A percentile compares a stretch with the other conserved stretches of the same genome.
Evolutionary conservation across 1,140 invertebrate genomes (phyloP).

Genomic region (Orchestia grillus): DNA sequence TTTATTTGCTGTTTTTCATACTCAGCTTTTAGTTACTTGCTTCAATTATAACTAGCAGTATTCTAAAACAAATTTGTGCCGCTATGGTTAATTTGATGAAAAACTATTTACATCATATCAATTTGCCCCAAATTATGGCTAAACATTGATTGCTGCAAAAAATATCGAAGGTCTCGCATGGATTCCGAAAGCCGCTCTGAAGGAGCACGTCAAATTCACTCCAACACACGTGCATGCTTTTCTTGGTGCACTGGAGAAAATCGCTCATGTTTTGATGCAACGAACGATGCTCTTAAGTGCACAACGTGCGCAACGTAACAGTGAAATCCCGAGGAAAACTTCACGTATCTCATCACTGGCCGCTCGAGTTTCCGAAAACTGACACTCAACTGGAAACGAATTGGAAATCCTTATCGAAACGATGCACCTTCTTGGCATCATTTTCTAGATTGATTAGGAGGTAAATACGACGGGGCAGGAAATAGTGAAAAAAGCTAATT

Average conservation of each 20-base stretch:
- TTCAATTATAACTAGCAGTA: no score
- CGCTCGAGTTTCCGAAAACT: no score
- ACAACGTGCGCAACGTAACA: neutral
- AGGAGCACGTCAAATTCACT: neutral
- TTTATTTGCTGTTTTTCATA: no score
- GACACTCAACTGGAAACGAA: no score
- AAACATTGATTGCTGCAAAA: no score
- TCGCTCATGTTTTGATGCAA: neutral
- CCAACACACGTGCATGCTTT: neutral
- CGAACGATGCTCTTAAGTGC: neutral
- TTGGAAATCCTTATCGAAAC: no score
- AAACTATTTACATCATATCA: no score
- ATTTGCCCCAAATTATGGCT: no score
- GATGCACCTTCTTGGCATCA: neutral
- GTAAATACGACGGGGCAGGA: neutral
- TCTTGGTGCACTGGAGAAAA: neutral
- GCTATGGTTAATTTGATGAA: no score
- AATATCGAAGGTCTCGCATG: neutral
- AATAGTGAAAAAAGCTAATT: neutral
- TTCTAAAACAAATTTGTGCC: no score
- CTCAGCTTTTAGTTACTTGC: no score
- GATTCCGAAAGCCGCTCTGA: neutral
- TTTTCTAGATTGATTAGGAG: neutral
- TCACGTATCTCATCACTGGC: neutral
- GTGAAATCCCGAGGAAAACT: neutral